A percentile compares a stretch with the other conserved stretches of the same genome.
Conservation (phyloP, 2,888 invertebrate species). For the Chrysolina americana region DNA sequence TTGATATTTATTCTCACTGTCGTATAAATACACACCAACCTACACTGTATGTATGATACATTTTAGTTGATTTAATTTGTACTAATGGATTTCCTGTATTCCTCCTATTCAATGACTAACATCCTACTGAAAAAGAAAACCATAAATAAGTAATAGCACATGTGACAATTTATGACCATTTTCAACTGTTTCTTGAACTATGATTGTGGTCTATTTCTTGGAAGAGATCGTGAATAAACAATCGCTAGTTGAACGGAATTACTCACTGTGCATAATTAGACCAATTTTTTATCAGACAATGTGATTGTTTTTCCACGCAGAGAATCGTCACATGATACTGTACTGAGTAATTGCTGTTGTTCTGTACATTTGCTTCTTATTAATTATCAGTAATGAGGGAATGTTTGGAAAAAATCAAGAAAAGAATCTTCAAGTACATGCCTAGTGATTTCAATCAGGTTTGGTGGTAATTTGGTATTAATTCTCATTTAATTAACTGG, state of each 20-base stretch:
- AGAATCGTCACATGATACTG: slow-evolving; percentile 6
- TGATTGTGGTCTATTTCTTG: slow-evolving; percentile 40
- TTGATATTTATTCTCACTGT: too few relatives aligned
- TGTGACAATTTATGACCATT: slow-evolving; percentile 41
- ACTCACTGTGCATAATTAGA: slow-evolving; percentile 37
- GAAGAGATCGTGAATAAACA: slow-evolving; percentile 39
- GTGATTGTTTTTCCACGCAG: slow-evolving; percentile 29
- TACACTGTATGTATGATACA: too few relatives aligned
- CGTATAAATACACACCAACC: too few relatives aligned
- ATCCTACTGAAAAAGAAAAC: slow-evolving; percentile 30
- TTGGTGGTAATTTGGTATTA: too few relatives aligned
- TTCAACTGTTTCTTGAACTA: slow-evolving; percentile 38
- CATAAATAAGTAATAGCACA: slow-evolving; percentile 42
- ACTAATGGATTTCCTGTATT: slow-evolving; percentile 26
- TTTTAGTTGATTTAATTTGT: slow-evolving; percentile 28
- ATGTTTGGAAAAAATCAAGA: background rate
- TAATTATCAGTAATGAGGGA: background rate
- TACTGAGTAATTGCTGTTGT: slow-evolving; percentile 19
- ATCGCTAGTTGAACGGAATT: slow-evolving; percentile 31
- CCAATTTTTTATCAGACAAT: slow-evolving; percentile 28
- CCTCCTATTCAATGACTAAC: slow-evolving; percentile 37
- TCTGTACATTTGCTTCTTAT: background rate
- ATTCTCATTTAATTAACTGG: too few relatives aligned
- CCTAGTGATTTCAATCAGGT: too few relatives aligned
- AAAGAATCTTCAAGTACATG: background rate